phyloP scores from a whole-genome alignment of 2,113 vertebrate genomes.

The Carassius carassius region DNA sequence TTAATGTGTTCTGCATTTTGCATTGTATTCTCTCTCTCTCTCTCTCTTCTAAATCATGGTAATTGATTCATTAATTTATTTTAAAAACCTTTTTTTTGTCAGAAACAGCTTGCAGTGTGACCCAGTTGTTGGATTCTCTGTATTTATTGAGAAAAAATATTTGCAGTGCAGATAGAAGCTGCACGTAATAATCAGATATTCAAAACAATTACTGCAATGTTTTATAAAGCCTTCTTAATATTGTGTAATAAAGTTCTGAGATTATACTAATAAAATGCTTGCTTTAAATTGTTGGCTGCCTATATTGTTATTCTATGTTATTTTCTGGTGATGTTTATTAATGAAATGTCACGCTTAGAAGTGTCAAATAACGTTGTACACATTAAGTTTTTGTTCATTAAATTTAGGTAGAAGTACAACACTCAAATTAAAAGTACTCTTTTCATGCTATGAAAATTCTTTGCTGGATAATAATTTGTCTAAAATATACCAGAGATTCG shows the following conservation, averaged over 20 bases:
- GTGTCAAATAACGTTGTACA: background rate
- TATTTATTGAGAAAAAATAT: background rate
- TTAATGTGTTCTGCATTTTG: slow-evolving; percentile 5
- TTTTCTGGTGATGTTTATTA: background rate
- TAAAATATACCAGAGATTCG: background rate
- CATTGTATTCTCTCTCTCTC: background rate
- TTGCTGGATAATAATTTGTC: background rate
- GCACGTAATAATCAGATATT: background rate
- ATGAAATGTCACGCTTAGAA: background rate
- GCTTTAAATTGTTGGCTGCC: background rate
- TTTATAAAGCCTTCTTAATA: background rate
- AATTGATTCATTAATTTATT: background rate
- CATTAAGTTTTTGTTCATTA: background rate
- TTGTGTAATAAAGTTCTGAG: background rate
- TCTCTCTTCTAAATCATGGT: background rate
- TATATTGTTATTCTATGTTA: background rate
- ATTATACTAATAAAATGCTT: background rate
- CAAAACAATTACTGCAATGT: background rate
- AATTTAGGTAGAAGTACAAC: background rate
- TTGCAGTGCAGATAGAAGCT: background rate
- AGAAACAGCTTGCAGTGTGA: background rate
- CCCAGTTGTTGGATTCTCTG: background rate
- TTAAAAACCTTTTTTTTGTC: background rate
- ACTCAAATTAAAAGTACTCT: background rate
- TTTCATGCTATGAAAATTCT: background rate